Percentiles rank a stretch among this genome's conserved stretches.
phyloP scores from a whole-genome alignment of 2,797 vertebrate species.

The Hypotaenidia philippensis region DNA sequence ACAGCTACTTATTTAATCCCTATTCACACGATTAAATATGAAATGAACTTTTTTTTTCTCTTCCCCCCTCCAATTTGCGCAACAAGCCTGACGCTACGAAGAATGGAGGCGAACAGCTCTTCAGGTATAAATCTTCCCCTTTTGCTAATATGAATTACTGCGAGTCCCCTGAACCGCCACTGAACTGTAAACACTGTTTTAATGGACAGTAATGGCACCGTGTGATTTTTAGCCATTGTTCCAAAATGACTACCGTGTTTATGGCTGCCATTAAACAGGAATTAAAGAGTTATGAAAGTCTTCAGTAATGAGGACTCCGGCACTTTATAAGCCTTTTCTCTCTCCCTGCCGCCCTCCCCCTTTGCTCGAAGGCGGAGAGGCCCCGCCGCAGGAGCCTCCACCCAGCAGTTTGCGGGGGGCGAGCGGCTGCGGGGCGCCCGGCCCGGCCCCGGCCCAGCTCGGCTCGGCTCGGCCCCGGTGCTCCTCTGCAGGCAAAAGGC shows the following conservation, averaged over 20 bases:
- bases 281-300: constrained; percentile 85
- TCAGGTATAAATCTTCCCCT: constrained; percentile 75
- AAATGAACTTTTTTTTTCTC: constrained; percentile 49
- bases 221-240: constrained; percentile 85
- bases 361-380: background rate
- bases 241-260: constrained; percentile 82
- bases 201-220: constrained; percentile 82
- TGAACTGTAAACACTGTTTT: constrained; percentile 85
- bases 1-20: constrained; percentile 81
- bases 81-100: constrained; percentile 50
- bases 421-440: background rate
- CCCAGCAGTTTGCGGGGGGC: background rate
- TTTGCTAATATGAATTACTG: constrained; percentile 75
- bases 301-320: constrained; percentile 75
- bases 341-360: background rate
- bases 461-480: background rate
- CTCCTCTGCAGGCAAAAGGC: constrained; percentile 47
- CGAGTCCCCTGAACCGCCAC: constrained; percentile 73
- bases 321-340: constrained; percentile 61
- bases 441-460: background rate
- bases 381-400: background rate
- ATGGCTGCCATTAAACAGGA: constrained; percentile 81
- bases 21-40: constrained; percentile 75
- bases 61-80: constrained; percentile 16
- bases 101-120: constrained; percentile 53